Evolutionary conservation across 2,888 invertebrate genomes (phyloP), one percentile per base, ranked within the genome.

Genomic region (Nycteola revayana): DNA sequence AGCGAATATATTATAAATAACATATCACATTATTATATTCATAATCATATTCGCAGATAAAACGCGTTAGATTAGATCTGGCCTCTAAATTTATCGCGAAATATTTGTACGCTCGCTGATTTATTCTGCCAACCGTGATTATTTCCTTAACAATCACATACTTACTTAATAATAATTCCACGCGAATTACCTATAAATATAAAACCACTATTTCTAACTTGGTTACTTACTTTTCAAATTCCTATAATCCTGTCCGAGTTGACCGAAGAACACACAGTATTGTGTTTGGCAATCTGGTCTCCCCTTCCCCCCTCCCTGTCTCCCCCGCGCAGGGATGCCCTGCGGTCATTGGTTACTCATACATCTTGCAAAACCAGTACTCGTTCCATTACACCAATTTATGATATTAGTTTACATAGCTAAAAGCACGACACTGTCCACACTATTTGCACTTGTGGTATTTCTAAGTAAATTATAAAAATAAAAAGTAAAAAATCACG

Each of bases 261-360:
- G 53, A 63, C 60, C 53, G 51, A 55, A 59, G 53, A 62, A 55
- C 42, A 55, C 53, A 56, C 49, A 48, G 56, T 52, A 54, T 48
- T 53, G 58, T 52, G 54, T 60, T 60, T 60, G 56, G 59, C 48
- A 62, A 62, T 55, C 65, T 57, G 60, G 49, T 60, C 64, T 61
- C 27, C 69, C 70, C 61, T 62, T 49, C 68, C 70, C 66, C 69
- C 65, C 70, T 46, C 67, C 60, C 57, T 55, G 45, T 49, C 42
- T 58, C 43, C 62, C 43, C 63, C 62, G 60, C 68, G 68, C 73
- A 75, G 78, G 77, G 75, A 75, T 75, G 63, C 76, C 77, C 78
- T 76, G 75, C 76, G 75, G 75, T 77, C 77, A 77, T 76, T 76
- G 71, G 78, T 79, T 77, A 77, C 77, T 77, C 78, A 77, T 76